Evolutionary conservation across 2,113 vertebrate genomes (phyloP).

Genomic region (Podocnemis expansa): DNA sequence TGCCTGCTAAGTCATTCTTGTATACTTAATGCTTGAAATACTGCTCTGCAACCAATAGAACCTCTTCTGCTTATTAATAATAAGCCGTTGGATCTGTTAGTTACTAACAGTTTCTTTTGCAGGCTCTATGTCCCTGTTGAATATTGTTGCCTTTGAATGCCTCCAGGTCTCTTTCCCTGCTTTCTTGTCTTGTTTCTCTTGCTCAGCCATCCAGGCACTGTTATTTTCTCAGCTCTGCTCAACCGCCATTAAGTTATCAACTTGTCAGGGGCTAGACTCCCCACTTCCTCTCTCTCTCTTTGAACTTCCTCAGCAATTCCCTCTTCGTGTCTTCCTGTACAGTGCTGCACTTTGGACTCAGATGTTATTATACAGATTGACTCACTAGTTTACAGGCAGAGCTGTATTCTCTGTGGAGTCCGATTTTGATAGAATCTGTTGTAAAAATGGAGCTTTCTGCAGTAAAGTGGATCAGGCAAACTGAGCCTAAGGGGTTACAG

Average conservation of each 20-base stretch:
- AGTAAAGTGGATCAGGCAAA: not conserved
- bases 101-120: not conserved
- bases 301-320: not conserved
- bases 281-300: conserved; percentile 38
- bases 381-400: not conserved
- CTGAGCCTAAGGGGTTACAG: not conserved
- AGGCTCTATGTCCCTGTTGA: not conserved
- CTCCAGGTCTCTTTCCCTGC: not conserved
- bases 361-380: not conserved
- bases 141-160: not conserved
- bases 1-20: not conserved
- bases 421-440: not conserved
- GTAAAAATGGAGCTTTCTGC: not conserved
- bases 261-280: conserved; percentile 53
- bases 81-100: not conserved
- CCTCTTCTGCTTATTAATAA: not conserved
- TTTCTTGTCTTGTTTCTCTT: not conserved
- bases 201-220: not conserved
- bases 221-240: conserved; percentile 51
- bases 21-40: not conserved
- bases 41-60: not conserved
- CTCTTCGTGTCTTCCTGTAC: conserved; percentile 10
- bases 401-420: not conserved
- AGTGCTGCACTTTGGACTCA: not conserved
- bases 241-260: conserved; percentile 49